These are phyloP conservation scores for Myotis brandtii DNA, from an alignment of 2,113 vertebrate genomes.

Conservation along the genomic window DNA sequence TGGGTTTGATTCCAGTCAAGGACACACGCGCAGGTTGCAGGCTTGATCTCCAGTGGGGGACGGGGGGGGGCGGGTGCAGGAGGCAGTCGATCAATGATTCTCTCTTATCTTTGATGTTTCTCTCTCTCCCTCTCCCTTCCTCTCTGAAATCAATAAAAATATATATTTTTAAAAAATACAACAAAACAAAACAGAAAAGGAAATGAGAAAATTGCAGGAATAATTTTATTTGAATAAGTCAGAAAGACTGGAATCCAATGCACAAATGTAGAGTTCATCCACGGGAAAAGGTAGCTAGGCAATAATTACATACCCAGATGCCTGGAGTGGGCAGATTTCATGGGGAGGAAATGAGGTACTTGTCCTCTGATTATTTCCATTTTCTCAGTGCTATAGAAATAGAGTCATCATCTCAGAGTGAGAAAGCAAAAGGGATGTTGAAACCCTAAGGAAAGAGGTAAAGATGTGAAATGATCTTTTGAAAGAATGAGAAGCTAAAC, in stretches of 20 bases:
- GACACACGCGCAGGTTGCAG: no score
- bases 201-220: background rate
- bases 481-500: background rate
- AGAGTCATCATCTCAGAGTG: background rate
- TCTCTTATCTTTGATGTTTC: no score
- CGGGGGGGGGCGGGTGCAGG: no score
- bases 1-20: no score
- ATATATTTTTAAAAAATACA: no score
- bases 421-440: background rate
- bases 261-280: background rate
- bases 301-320: background rate
- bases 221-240: background rate
- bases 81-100: no score
- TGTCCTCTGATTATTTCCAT: background rate
- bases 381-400: background rate
- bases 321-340: background rate
- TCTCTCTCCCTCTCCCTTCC: no score
- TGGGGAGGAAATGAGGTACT: background rate
- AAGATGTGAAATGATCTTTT: background rate
- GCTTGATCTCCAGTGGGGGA: no score
- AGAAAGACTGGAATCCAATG: background rate
- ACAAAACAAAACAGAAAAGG: background rate
- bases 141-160: no score
- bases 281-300: background rate
- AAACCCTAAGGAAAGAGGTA: background rate